A percentile compares a stretch with the other conserved stretches of the same genome.
phyloP scores from a whole-genome alignment of 30 jellyfish, hydroid and myxozoan species.

The Cassiopea andromeda region DNA sequence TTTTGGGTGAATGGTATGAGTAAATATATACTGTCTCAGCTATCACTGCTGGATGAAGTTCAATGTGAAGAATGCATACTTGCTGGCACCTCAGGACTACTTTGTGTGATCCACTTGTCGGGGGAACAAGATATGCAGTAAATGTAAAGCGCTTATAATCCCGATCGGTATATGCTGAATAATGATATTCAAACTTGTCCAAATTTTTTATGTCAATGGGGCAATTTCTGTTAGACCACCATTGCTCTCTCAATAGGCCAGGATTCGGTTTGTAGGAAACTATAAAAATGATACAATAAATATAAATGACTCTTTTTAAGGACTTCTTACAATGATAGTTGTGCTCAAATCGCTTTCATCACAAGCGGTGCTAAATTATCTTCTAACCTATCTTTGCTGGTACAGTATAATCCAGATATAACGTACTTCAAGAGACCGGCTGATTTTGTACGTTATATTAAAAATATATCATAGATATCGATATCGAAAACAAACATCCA shows the following conservation, averaged over 20 bases:
- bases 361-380: neutral
- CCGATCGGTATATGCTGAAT: neutral
- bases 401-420: too few species aligned
- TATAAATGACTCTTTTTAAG: neutral
- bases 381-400: too few species aligned
- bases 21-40: neutral
- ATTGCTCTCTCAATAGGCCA: slow-evolving; percentile 19
- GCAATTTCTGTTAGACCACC: neutral
- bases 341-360: neutral
- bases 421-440: too few species aligned
- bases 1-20: neutral
- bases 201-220: neutral
- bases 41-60: neutral
- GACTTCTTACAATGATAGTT: neutral
- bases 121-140: slow-evolving; percentile 10
- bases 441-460: too few species aligned
- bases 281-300: neutral
- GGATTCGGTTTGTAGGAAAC: slow-evolving; percentile 12
- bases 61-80: slow-evolving; percentile 12
- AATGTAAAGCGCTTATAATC: neutral
- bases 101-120: slow-evolving; percentile 21
- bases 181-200: neutral
- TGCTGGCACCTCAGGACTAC: neutral
- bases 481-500: too few species aligned
- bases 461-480: too few species aligned